A percentile compares a stretch with the other conserved stretches of the same genome.
These are phyloP conservation scores for Drosophila borborema DNA, from an alignment of 2,888 invertebrate species.

Conservation along the genomic window DNA sequence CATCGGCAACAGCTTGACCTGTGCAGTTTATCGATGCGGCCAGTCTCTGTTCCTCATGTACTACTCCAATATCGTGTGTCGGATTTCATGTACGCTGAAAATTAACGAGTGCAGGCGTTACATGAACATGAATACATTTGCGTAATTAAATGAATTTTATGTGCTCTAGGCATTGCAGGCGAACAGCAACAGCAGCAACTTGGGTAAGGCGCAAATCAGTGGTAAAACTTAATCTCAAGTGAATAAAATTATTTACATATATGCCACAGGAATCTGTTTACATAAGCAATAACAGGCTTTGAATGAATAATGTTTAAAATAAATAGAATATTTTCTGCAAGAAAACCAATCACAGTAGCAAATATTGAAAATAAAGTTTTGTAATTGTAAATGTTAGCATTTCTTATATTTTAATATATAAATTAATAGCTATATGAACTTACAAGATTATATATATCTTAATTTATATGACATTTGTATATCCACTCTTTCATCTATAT, in stretches of 20 bases:
- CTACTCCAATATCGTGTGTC: slow-evolving; percentile 17
- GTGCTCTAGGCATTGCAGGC: not conserved
- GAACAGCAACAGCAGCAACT: not conserved
- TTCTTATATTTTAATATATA: no score
- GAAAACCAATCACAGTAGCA: not conserved
- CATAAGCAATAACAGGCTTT: not conserved
- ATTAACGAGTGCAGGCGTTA: slow-evolving; percentile 37
- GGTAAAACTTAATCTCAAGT: not conserved
- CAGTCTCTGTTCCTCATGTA: slow-evolving; percentile 13
- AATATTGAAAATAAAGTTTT: no score
- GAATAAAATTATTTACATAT: not conserved
- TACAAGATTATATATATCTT: no score
- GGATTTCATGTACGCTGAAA: slow-evolving; percentile 32
- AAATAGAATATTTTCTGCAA: not conserved
- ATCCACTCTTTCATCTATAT: no score
- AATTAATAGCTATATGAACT: no score
- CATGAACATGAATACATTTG: slow-evolving; percentile 41
- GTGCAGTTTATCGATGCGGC: slow-evolving; percentile 25
- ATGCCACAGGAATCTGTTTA: not conserved
- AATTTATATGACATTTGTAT: no score
- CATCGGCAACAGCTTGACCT: slow-evolving; percentile 49
- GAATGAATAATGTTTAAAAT: not conserved
- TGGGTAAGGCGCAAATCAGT: not conserved
- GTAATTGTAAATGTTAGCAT: no score
- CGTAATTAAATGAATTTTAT: slow-evolving; percentile 24